Evolutionary conservation across 2,888 invertebrate genomes (phyloP).

Genomic region (Melangyna quadrimaculata): DNA sequence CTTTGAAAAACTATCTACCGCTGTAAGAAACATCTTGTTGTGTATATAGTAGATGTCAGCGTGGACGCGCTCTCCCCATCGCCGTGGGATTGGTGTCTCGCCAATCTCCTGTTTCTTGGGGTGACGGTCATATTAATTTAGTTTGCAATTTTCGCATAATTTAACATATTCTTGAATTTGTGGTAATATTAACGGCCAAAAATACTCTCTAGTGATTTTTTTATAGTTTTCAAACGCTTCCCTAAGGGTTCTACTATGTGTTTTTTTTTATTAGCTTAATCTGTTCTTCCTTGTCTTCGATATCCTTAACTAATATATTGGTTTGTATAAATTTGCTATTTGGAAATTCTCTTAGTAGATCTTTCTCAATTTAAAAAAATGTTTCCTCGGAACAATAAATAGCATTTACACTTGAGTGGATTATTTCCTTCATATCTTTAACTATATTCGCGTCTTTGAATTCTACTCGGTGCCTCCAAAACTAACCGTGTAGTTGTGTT

Average conservation of each 20-base stretch:
- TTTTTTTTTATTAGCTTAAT: not conserved
- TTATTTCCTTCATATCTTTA: not conserved
- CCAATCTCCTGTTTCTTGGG: not conserved
- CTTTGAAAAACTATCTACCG: not conserved
- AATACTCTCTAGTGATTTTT: not conserved
- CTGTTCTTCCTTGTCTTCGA: not conserved
- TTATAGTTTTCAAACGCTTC: no score
- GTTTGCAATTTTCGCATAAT: constrained; percentile 5
- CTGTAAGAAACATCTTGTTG: not conserved
- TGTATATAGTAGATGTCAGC: constrained; percentile 32
- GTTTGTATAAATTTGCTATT: no score
- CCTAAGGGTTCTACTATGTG: no score
- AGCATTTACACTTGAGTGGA: no score
- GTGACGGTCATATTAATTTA: constrained; percentile 28
- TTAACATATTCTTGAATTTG: not conserved
- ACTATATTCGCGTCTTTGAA: not conserved
- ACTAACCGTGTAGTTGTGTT: not conserved
- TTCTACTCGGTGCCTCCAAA: not conserved
- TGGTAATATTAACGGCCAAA: not conserved
- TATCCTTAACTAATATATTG: not conserved
- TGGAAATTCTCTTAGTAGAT: no score
- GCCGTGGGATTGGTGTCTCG: constrained; percentile 19
- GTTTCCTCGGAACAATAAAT: no score
- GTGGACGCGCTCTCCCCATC: constrained; percentile 28
- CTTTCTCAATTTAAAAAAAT: no score